Evolutionary conservation across 2,888 invertebrate genomes (phyloP), one percentile per base, ranked within the genome.

Genomic region (Ceratothoa steindachneri): DNA sequence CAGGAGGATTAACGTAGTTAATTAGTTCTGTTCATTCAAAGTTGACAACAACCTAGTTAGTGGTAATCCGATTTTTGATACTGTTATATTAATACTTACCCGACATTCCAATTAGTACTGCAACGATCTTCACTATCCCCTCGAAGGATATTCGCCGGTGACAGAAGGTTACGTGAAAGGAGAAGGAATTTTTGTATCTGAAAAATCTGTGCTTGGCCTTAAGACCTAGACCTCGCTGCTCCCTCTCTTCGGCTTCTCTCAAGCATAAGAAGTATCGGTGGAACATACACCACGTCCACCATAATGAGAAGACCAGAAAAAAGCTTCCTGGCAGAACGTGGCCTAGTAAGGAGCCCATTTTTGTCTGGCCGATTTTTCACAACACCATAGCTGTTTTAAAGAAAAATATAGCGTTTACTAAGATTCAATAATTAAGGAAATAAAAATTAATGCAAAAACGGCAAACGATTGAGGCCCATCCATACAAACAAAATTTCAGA

Each of bases 301-400:
- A 83, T 22, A 82, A 55, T 7, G 81, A 81, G 77, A 82, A 82
- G 7, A 77, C 24, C 24, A 80, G 75, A 77, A 83, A 83, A 77
- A 83, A 85, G 3, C 84, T 82, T 22, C 86, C 86, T 0, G 86
- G 86, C 0, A 86, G 81, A 19, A 84, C 82, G 80, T 86, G 86
- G 27, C 86, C 86, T 67, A 83, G 76, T 80, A 86, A 85, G 22
- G 81, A 83, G 5, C 85, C 85, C 85, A 86, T 86, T 31, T 24
- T 60, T 1, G 9, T 70, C 12, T 28, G 15, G 15, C 15, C 15
- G 41, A 41, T 41, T 41, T 41, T n/a, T n/a, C n/a, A n/a, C n/a
- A n/a, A n/a, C n/a, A n/a, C n/a, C n/a, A n/a, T n/a, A n/a, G n/a
- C n/a, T n/a, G n/a, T n/a, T n/a, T n/a, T n/a, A n/a, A n/a, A n/a